Evolutionary conservation across 1,140 invertebrate genomes (phyloP).

Genomic region (Drosophila arawakana): DNA sequence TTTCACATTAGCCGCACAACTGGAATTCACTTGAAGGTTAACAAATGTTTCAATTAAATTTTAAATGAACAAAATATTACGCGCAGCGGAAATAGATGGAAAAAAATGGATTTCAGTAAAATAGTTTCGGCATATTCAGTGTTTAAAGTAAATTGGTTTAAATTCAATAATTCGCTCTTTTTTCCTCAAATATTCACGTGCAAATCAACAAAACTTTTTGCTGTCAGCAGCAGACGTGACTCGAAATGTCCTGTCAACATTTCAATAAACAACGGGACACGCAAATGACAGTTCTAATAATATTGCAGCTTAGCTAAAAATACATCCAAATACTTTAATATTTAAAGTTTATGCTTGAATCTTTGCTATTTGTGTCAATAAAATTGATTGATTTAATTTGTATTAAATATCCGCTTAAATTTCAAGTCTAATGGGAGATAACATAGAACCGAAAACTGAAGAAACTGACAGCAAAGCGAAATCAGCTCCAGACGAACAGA

Average conservation of each 20-base stretch:
- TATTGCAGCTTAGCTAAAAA: not conserved
- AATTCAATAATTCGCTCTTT: not conserved
- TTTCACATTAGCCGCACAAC: conserved; percentile 28
- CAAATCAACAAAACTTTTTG: not conserved
- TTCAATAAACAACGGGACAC: not conserved
- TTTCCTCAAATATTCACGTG: not conserved
- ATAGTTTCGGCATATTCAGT: too few species aligned
- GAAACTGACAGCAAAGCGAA: not conserved
- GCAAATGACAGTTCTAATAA: conserved; percentile 29
- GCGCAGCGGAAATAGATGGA: not conserved
- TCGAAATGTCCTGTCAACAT: conserved; percentile 14
- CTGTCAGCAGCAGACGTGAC: conserved; percentile 26
- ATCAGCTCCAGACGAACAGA: not conserved
- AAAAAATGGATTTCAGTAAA: not conserved
- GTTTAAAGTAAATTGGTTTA: too few species aligned
- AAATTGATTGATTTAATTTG: not conserved
- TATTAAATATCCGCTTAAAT: not conserved
- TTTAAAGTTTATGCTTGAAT: not conserved
- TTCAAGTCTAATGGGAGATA: not conserved
- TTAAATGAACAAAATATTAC: conserved; percentile 22
- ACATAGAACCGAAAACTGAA: not conserved
- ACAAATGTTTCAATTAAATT: conserved; percentile 40
- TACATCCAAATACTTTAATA: not conserved
- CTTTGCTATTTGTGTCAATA: not conserved
- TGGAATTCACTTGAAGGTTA: conserved; percentile 31